phyloP scores from a whole-genome alignment of 2,113 vertebrate genomes.

The Nipponia nippon region DNA sequence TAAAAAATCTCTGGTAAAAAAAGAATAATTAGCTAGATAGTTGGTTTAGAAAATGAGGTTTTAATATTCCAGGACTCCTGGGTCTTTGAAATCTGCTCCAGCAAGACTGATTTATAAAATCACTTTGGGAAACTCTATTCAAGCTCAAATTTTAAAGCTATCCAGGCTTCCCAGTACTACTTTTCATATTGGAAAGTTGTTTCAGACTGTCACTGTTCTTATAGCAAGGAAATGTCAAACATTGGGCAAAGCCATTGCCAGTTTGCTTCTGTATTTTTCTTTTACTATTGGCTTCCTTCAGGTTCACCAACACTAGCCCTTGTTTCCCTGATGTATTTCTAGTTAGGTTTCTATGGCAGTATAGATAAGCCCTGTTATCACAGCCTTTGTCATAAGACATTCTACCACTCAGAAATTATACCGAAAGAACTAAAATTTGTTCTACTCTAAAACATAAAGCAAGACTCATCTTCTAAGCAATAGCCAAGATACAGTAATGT shows the following conservation, averaged over 20 bases:
- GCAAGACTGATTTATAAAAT: not conserved
- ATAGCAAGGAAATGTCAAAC: not conserved
- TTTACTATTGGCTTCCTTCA: not conserved
- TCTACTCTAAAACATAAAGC: not conserved
- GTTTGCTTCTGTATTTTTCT: not conserved
- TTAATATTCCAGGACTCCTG: not conserved
- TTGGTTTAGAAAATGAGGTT: not conserved
- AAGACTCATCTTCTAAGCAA: not conserved
- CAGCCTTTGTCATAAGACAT: not conserved
- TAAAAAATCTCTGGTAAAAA: not conserved
- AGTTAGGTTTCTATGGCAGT: not conserved
- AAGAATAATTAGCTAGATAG: not conserved
- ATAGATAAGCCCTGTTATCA: not conserved
- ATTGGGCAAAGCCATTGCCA: not conserved
- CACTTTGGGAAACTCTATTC: not conserved
- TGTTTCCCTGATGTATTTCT: not conserved
- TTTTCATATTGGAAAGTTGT: not conserved
- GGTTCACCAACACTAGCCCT: not conserved
- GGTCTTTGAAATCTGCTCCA: not conserved
- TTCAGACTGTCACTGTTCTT: not conserved
- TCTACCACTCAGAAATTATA: not conserved
- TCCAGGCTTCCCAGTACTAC: not conserved
- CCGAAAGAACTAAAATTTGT: not conserved
- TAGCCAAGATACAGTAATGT: not conserved
- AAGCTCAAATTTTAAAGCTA: not conserved